Evolutionary conservation across 2,888 invertebrate species (phyloP), one percentile per base, ranked within the genome.

Genomic region (Ochropleura leucogaster): DNA sequence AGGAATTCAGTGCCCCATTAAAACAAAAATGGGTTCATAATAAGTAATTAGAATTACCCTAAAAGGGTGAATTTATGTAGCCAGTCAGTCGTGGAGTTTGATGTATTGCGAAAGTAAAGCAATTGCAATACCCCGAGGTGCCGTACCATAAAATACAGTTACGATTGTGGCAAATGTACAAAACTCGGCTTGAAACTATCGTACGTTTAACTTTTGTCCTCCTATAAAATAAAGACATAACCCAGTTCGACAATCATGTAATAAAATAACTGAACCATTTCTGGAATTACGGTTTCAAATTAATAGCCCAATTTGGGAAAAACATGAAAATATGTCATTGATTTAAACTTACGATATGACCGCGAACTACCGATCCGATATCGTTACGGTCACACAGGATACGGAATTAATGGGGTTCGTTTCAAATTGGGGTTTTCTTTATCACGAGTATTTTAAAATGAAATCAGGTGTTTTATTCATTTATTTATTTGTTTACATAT

Each of bases 261-360:
- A 66, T 73, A 79, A 79, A 62, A 78, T 74, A 74, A 64, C 67
- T 51, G 47, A 14, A 73, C 49, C 49, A 57, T 69, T 74, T 62
- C 62, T 62, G 40, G 68, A 63, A 69, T 64, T 64, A 63, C 59
- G 62, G 64, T 57, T 79, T 51, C 30, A 83, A 79, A 83, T 80
- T 66, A 68, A 83, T 83, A 51, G 64, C 67, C 46, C 83, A 79
- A 80, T 80, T 83, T 80, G 68, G 74, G 74, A 67, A 67, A 80
- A 81, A 70, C 80, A 81, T 60, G 74, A 83, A 83, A 80, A 80
- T 80, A 73, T 83, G 53, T 80, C 84, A 70, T 84, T 80, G 80
- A 81, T 81, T 79, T 69, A 67, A 73, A 83, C 68, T 73, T 60
- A 74, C 65, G 84, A 83, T 83, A 81, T 83, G 57, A 63, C 18